These are phyloP conservation scores for Halcyon smyrnensis DNA, from an alignment of 2,797 vertebrate genomes.

Conservation along the genomic window DNA sequence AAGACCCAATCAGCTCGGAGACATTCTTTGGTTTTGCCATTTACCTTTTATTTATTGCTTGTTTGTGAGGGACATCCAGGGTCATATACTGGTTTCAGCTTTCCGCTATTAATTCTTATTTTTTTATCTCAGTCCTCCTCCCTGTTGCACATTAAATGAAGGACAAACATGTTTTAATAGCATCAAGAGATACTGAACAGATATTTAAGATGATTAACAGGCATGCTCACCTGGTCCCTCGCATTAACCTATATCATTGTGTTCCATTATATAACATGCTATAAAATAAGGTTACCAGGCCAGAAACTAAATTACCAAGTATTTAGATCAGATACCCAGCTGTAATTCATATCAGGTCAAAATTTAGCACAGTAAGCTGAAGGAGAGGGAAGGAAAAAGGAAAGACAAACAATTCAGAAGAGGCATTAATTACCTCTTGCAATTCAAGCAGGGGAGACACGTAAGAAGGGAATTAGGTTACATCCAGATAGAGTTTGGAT, in stretches of 20 bases:
- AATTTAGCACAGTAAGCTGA: background rate
- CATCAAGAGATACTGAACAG: background rate
- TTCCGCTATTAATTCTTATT: background rate
- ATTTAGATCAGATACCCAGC: background rate
- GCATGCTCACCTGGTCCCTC: background rate
- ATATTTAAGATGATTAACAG: slow-evolving; percentile 1
- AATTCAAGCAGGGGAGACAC: background rate
- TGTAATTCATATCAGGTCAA: background rate
- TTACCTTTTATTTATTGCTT: background rate
- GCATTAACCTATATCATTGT: background rate
- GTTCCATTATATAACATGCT: background rate
- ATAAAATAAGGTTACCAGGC: slow-evolving; percentile 10
- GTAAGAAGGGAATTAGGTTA: background rate
- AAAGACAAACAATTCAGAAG: background rate
- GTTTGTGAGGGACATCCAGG: background rate
- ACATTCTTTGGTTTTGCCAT: background rate
- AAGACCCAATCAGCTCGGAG: background rate
- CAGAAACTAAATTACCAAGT: background rate
- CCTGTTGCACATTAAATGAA: background rate
- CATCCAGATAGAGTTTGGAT: background rate
- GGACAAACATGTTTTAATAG: background rate
- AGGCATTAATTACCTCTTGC: background rate
- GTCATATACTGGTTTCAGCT: background rate
- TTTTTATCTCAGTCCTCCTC: background rate
- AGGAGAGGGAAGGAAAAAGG: background rate